Evolutionary conservation across 2,888 invertebrate genomes (phyloP).

Genomic region (Volucella inanis): DNA sequence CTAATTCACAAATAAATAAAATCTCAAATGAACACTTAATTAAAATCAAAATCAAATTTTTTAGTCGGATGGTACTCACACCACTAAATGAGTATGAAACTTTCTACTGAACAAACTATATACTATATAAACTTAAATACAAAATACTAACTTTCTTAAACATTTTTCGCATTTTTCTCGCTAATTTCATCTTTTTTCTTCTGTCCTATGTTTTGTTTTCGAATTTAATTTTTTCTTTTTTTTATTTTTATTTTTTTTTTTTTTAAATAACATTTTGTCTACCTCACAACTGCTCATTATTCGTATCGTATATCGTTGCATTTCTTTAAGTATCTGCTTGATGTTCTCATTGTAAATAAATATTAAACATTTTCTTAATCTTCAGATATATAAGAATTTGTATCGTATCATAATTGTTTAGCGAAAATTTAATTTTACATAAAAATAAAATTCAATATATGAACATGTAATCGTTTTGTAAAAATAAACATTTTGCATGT

Average conservation of each 20-base stretch:
- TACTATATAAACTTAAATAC: slow-evolving; percentile 61
- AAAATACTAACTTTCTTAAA: slow-evolving; percentile 61
- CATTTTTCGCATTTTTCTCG: slow-evolving; percentile 51
- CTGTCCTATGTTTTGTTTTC: slow-evolving; percentile 2
- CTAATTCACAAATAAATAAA: slow-evolving; percentile 67
- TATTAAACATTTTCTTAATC: slow-evolving; percentile 19
- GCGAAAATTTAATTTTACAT: not conserved
- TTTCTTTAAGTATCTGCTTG: slow-evolving; percentile 35
- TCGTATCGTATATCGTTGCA: slow-evolving; percentile 23
- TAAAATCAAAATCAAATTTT: slow-evolving; percentile 74
- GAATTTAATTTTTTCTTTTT: slow-evolving; percentile 11
- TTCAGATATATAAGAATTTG: slow-evolving; percentile 24
- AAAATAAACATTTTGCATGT: slow-evolving; percentile 34
- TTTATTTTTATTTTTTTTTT: slow-evolving; percentile 28
- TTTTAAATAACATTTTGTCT: slow-evolving; percentile 32
- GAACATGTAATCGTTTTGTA: not conserved
- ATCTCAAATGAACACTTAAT: slow-evolving; percentile 55
- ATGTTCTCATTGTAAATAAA: slow-evolving; percentile 54
- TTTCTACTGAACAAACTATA: slow-evolving; percentile 70
- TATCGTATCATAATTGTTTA: slow-evolving; percentile 28
- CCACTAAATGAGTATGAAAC: slow-evolving; percentile 83
- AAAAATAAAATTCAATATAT: not conserved
- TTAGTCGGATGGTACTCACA: slow-evolving; percentile 82
- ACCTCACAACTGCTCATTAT: slow-evolving; percentile 46
- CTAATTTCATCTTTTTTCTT: slow-evolving; percentile 9